Conservation (phyloP, 2,888 invertebrate genomes). For the Mantis religiosa region DNA sequence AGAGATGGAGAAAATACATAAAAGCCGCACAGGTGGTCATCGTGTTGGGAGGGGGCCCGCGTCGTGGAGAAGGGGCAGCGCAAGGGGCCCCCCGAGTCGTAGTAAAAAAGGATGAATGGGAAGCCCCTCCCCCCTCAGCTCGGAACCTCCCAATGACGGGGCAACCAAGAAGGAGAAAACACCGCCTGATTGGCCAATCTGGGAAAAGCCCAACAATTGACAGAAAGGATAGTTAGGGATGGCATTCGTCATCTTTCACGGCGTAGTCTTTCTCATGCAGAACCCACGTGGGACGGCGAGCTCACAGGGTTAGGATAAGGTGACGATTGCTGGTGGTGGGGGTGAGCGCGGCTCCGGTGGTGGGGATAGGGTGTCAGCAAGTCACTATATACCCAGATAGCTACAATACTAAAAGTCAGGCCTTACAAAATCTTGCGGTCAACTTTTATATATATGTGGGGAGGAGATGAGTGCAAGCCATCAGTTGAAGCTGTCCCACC, state of each 20-base stretch:
- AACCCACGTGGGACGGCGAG: slow-evolving; percentile 6
- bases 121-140: slow-evolving; percentile 23
- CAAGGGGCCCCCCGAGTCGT: not conserved
- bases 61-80: not conserved
- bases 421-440: not conserved
- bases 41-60: not conserved
- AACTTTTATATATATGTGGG: slow-evolving; percentile 7
- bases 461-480: not conserved
- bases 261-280: not conserved
- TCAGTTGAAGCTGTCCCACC: not conserved
- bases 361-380: not conserved
- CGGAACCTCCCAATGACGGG: slow-evolving; percentile 19
- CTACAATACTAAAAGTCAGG: not conserved
- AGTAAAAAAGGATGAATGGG: slow-evolving; percentile 30
- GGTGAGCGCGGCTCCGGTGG: not conserved
- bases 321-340: not conserved
- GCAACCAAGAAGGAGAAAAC: not conserved
- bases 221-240: not conserved
- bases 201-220: slow-evolving; percentile 22
- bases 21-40: slow-evolving; percentile 20
- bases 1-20: not conserved
- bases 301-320: not conserved
- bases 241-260: slow-evolving; percentile 2
- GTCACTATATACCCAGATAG: not conserved
- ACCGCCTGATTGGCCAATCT: slow-evolving; percentile 18